Conservation (phyloP, 92 coral and sea anemone species). For the Heteractis magnifica region DNA sequence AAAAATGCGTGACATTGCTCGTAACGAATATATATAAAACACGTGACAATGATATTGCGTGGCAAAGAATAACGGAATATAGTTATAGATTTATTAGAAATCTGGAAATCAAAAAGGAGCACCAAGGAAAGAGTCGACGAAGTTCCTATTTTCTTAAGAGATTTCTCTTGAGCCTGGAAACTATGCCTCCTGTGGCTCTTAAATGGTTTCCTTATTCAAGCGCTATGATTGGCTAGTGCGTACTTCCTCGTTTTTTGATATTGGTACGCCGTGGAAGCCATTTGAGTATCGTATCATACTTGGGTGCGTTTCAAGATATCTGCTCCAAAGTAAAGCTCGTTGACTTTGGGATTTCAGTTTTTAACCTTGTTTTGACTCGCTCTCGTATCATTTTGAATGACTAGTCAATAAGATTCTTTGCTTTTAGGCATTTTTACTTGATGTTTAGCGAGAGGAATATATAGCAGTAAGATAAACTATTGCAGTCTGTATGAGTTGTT, state of each 20-base stretch:
- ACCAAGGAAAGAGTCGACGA: no score
- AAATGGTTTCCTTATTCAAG: not conserved
- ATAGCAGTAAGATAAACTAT: no score
- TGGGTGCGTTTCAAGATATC: not conserved
- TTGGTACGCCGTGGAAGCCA: not conserved
- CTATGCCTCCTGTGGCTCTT: no score
- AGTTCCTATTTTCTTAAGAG: no score
- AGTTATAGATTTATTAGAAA: not conserved
- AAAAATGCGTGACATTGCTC: not conserved
- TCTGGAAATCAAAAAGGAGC: not conserved
- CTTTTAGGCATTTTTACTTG: not conserved
- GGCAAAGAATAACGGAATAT: not conserved
- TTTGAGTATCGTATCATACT: not conserved
- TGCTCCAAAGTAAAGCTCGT: not conserved
- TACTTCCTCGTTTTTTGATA: not conserved
- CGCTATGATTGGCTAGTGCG: not conserved
- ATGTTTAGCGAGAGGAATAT: no score
- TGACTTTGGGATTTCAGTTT: not conserved
- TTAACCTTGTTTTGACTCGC: no score
- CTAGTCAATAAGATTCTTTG: not conserved
- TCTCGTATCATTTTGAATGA: not conserved
- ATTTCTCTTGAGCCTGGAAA: no score
- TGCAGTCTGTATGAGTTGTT: not conserved
- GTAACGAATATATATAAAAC: not conserved
- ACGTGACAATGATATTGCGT: conserved; percentile 1